Evolutionary conservation across 2,113 vertebrate genomes (phyloP).

Genomic region (Columba livia): DNA sequence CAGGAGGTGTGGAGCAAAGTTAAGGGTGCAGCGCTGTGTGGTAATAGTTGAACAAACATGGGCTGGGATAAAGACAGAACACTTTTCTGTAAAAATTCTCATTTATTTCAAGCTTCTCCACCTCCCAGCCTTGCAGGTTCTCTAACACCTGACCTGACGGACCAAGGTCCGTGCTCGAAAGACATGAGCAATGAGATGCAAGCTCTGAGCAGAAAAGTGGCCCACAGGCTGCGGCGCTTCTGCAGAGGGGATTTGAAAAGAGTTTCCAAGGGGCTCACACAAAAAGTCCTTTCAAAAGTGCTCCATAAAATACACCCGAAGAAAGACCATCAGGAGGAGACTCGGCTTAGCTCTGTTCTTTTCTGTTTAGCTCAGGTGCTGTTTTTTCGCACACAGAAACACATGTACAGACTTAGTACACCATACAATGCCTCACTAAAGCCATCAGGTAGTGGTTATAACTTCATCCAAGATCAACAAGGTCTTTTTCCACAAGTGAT

Average conservation of each 20-base stretch:
- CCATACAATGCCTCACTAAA: conserved; percentile 49
- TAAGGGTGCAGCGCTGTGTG: neutral
- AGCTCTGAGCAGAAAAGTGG: neutral
- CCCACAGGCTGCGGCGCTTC: neutral
- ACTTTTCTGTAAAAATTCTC: neutral
- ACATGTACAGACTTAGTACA: conserved; percentile 15
- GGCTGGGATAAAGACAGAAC: neutral
- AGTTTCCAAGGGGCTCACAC: conserved; percentile 33
- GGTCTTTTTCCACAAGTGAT: conserved; percentile 57
- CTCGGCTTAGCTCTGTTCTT: neutral
- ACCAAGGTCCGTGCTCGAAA: neutral
- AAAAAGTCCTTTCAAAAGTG: conserved; percentile 44
- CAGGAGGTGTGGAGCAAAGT: neutral
- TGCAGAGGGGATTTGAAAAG: neutral
- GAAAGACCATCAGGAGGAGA: conserved; percentile 16
- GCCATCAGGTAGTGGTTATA: conserved; percentile 23
- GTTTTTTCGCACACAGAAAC: conserved; percentile 58
- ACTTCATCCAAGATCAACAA: conserved; percentile 63
- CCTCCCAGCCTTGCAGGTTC: neutral
- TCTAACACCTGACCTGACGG: neutral
- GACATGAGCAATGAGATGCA: neutral
- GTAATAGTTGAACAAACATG: neutral
- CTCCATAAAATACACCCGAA: conserved; percentile 52
- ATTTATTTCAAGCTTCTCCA: neutral
- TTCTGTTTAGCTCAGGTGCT: conserved; percentile 51